Percentiles rank a stretch among this genome's conserved stretches.
These are phyloP conservation scores for Synanthedon tipuliformis DNA, from an alignment of 2,888 invertebrate species.

Conservation along the genomic window DNA sequence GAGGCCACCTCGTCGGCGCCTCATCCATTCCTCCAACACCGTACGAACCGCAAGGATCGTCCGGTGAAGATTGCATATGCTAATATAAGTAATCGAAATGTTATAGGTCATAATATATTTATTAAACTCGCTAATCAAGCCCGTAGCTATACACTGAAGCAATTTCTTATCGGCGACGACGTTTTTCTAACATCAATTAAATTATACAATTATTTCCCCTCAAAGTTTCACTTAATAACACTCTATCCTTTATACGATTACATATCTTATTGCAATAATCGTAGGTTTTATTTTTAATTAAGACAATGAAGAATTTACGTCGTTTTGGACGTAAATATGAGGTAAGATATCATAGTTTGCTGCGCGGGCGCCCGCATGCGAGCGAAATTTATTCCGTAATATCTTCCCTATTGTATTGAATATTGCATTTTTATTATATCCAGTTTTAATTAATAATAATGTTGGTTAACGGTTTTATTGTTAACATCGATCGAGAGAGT, in stretches of 20 bases:
- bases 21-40: no score
- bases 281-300: constrained; percentile 23
- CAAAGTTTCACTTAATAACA: background rate
- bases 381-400: constrained; percentile 43
- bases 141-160: constrained; percentile 28
- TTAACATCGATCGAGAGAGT: background rate
- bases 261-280: background rate
- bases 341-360: constrained; percentile 11
- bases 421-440: constrained; percentile 55
- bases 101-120: background rate
- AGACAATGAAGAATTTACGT: constrained; percentile 12
- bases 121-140: constrained; percentile 6
- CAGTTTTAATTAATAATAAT: constrained; percentile 44
- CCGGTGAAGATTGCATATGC: no score
- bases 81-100: background rate
- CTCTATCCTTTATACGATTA: background rate
- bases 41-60: no score
- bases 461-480: constrained; percentile 59
- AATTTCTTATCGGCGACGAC: constrained; percentile 36
- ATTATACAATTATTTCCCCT: constrained; percentile 21
- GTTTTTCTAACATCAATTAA: constrained; percentile 44
- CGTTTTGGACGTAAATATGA: constrained; percentile 11
- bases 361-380: constrained; percentile 59
- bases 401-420: constrained; percentile 54
- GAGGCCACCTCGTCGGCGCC: no score